Evolutionary conservation across 2,888 invertebrate genomes (phyloP).

Genomic region (Bombylius discolor): DNA sequence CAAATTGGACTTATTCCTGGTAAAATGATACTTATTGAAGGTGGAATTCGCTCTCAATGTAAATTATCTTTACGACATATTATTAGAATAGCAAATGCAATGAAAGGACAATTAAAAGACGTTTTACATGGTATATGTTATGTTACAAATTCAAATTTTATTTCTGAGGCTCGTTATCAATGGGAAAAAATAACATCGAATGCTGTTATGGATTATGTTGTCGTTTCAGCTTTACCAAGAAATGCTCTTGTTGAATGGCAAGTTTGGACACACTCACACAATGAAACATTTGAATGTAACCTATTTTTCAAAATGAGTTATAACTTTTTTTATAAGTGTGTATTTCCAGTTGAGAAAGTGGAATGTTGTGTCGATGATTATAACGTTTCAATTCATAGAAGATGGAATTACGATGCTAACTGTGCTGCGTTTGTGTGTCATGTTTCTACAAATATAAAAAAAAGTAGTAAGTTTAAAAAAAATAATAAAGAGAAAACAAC

Average conservation of each 20-base stretch:
- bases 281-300: slow-evolving; percentile 74
- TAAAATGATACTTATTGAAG: slow-evolving; percentile 57
- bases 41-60: slow-evolving; percentile 70
- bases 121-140: slow-evolving; percentile 84
- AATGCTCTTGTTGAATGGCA: slow-evolving; percentile 83
- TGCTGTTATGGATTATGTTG: slow-evolving; percentile 76
- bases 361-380: slow-evolving; percentile 74
- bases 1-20: slow-evolving; percentile 85
- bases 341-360: slow-evolving; percentile 65
- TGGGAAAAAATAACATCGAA: slow-evolving; percentile 75
- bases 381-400: slow-evolving; percentile 67
- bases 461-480: too few relatives aligned
- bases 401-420: slow-evolving; percentile 83
- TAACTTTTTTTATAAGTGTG: not conserved
- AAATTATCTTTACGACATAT: slow-evolving; percentile 74
- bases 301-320: not conserved
- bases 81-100: slow-evolving; percentile 65
- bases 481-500: too few relatives aligned
- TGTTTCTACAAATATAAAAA: slow-evolving; percentile 48
- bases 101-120: slow-evolving; percentile 63
- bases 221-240: slow-evolving; percentile 67
- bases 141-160: slow-evolving; percentile 56
- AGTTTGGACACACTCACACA: slow-evolving; percentile 81
- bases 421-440: slow-evolving; percentile 76
- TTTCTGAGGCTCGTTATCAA: slow-evolving; percentile 62